phyloP scores from a whole-genome alignment of 2,888 invertebrate species.

The Acholoe squamosa region DNA sequence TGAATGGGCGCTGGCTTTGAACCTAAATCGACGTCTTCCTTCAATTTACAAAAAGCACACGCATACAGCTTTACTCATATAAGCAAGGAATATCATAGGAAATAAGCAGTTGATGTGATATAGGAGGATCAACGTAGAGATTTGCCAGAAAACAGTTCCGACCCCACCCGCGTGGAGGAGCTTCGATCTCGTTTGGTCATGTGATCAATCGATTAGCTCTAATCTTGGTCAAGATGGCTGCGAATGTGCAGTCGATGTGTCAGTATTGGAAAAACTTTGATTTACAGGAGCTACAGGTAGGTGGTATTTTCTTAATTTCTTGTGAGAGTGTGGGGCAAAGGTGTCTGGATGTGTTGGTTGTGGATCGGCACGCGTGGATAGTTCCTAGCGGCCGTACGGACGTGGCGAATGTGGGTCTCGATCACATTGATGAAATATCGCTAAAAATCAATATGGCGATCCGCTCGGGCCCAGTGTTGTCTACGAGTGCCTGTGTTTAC shows the following conservation, averaged over 20 bases:
- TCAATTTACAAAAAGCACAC: slow-evolving; percentile 51
- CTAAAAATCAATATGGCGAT: slow-evolving; percentile 77
- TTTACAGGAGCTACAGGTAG: slow-evolving; percentile 84
- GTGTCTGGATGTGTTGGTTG: neutral
- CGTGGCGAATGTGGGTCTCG: slow-evolving; percentile 57
- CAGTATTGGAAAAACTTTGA: slow-evolving; percentile 84
- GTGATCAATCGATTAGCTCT: slow-evolving; percentile 81
- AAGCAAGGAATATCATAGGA: neutral
- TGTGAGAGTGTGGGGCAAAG: neutral
- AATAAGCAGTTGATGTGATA: slow-evolving; percentile 15
- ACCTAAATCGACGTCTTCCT: slow-evolving; percentile 63
- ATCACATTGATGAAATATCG: slow-evolving; percentile 74
- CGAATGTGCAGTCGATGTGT: slow-evolving; percentile 84
- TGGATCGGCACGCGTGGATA: neutral
- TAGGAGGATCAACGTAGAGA: neutral
- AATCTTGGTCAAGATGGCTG: slow-evolving; percentile 84
- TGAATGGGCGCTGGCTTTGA: slow-evolving; percentile 68
- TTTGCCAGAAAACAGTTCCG: slow-evolving; percentile 40
- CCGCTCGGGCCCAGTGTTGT: slow-evolving; percentile 64
- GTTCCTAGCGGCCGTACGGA: neutral
- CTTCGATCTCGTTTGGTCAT: slow-evolving; percentile 79
- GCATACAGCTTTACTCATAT: slow-evolving; percentile 33
- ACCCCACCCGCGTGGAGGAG: slow-evolving; percentile 57
- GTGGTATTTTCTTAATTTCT: slow-evolving; percentile 22
- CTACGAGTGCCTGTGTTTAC: neutral